phyloP scores from a whole-genome alignment of 2,797 vertebrate species.

The Rhynchotus rufescens region DNA sequence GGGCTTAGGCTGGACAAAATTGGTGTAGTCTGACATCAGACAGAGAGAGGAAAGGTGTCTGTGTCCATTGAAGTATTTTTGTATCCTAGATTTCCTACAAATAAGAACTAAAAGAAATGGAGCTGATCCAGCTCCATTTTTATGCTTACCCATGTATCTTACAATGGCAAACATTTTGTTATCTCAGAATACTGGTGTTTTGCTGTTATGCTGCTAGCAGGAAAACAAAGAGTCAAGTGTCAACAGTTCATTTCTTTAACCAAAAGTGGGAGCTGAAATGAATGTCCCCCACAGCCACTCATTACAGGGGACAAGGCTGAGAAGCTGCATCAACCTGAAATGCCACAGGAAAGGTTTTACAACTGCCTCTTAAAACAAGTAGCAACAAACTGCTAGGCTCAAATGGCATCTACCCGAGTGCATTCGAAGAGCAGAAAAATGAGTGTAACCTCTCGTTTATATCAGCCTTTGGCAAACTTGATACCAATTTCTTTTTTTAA shows the following conservation, averaged over 20 bases:
- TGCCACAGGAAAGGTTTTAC: neutral
- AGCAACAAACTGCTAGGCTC: neutral
- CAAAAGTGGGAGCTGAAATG: neutral
- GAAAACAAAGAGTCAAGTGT: neutral
- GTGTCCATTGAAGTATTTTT: neutral
- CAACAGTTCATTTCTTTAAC: neutral
- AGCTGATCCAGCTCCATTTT: neutral
- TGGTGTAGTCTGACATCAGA: neutral
- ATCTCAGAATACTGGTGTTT: neutral
- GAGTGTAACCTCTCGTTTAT: neutral
- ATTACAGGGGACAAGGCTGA: neutral
- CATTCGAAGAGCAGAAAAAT: neutral
- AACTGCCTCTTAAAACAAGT: neutral
- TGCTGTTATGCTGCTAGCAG: neutral
- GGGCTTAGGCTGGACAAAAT: neutral
- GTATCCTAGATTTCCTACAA: neutral
- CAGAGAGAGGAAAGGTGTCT: neutral
- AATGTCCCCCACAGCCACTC: rapidly evolving
- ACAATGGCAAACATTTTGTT: neutral
- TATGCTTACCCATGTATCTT: neutral
- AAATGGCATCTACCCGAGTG: neutral
- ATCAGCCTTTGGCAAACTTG: neutral
- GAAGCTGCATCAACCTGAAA: neutral
- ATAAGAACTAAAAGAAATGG: neutral
- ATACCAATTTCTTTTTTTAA: neutral